Conservation (phyloP, 2,888 invertebrate species). For the Polylopha cassiicola region DNA sequence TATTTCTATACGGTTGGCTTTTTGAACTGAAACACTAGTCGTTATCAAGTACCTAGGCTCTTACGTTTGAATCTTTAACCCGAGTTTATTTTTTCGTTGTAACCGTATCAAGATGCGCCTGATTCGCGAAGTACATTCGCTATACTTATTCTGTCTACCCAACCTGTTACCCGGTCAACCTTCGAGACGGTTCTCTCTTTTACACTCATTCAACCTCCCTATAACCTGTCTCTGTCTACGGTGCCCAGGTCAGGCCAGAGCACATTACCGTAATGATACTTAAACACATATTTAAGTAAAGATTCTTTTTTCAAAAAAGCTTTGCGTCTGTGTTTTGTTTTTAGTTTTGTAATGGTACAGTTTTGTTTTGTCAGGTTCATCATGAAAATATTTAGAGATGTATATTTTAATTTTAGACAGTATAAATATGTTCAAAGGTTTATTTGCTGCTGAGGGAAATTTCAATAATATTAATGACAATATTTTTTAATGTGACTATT, state of each 20-base stretch:
- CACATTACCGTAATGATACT: slow-evolving; percentile 74
- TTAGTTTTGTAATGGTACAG: slow-evolving; percentile 4
- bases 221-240: slow-evolving; percentile 42
- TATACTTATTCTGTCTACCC: slow-evolving; percentile 68
- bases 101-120: slow-evolving; percentile 51
- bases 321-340: slow-evolving; percentile 44
- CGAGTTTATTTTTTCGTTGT: slow-evolving; percentile 35
- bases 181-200: slow-evolving; percentile 46
- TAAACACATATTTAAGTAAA: slow-evolving; percentile 76
- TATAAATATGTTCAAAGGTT: slow-evolving; percentile 16
- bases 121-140: slow-evolving; percentile 55
- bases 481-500: slow-evolving; percentile 23
- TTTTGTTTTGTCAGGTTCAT: too few relatives aligned
- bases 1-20: too few relatives aligned
- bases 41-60: too few relatives aligned
- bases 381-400: too few relatives aligned
- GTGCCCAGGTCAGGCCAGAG: slow-evolving; percentile 64
- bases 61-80: slow-evolving; percentile 30
- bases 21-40: too few relatives aligned
- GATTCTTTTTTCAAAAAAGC: slow-evolving; percentile 66
- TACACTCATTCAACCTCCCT: slow-evolving; percentile 27
- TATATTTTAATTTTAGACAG: too few relatives aligned
- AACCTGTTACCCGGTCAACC: slow-evolving; percentile 75
- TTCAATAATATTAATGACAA: slow-evolving; percentile 20
- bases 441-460: slow-evolving; percentile 25